Percentiles rank a stretch among this genome's conserved stretches.
phyloP scores from a whole-genome alignment of 1,140 invertebrate genomes.

The Sinonovacula constricta region DNA sequence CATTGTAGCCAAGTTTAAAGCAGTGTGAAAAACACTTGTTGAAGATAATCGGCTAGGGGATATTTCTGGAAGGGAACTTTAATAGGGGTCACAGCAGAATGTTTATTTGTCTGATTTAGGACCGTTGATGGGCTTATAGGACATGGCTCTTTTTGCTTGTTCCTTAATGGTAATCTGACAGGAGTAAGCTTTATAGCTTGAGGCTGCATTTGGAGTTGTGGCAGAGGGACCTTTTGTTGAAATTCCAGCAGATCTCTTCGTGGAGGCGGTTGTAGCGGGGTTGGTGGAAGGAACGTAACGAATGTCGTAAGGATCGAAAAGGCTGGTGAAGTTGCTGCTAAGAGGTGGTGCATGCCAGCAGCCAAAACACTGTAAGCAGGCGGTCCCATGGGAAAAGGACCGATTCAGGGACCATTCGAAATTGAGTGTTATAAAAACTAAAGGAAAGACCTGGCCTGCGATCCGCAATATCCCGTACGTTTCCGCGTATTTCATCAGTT shows the following conservation, averaged over 20 bases:
- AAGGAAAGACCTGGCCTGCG: background rate
- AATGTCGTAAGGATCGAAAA: background rate
- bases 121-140: background rate
- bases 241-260: slow-evolving; percentile 22
- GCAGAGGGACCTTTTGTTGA: background rate
- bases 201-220: slow-evolving; percentile 10
- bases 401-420: background rate
- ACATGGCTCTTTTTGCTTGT: background rate
- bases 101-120: background rate
- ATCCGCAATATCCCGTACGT: background rate
- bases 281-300: too few relatives aligned
- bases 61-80: background rate
- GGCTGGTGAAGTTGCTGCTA: background rate
- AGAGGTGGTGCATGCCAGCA: background rate
- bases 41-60: background rate
- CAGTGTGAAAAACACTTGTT: slow-evolving; percentile 1
- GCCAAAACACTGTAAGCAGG: slow-evolving; percentile 17
- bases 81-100: background rate
- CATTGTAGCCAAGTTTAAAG: slow-evolving; percentile 13
- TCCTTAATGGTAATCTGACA: background rate
- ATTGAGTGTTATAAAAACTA: background rate
- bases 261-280: background rate
- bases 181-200: background rate
- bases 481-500: slow-evolving; percentile 35
- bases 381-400: slow-evolving; percentile 4